These are phyloP conservation scores for Pyralis farinalis DNA, from an alignment of 2,888 invertebrate species.

Conservation along the genomic window DNA sequence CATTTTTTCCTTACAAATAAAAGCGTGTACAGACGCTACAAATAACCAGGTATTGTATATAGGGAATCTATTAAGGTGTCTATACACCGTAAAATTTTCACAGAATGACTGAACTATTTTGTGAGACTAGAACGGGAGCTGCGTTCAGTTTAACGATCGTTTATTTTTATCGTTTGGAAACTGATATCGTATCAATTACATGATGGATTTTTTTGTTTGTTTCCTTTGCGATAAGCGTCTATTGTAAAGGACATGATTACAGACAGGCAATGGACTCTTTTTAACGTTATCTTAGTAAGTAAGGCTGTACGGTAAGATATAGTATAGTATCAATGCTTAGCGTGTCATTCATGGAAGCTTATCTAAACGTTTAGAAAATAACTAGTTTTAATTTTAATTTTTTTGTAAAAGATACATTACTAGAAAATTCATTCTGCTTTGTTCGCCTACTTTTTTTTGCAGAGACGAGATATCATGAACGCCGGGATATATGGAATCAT, in stretches of 20 bases:
- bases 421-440: no score
- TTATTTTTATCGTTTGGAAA: conserved; percentile 24
- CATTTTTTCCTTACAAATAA: conserved; percentile 41
- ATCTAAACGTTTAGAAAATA: no score
- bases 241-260: neutral
- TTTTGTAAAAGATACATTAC: no score
- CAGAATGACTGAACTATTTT: conserved; percentile 42
- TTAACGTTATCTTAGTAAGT: no score
- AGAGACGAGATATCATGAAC: no score
- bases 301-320: no score
- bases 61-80: conserved; percentile 53
- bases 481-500: no score
- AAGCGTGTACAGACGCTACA: conserved; percentile 36
- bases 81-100: conserved; percentile 35
- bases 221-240: conserved; percentile 11
- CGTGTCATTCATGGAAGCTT: no score
- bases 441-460: no score
- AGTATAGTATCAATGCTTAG: no score
- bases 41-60: conserved; percentile 56
- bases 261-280: no score
- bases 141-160: conserved; percentile 28
- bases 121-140: conserved; percentile 33
- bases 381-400: no score
- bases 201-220: conserved; percentile 29
- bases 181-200: conserved; percentile 29